These are phyloP conservation scores for Lateolabrax maculatus DNA, from an alignment of 2,797 vertebrate genomes.

Conservation along the genomic window DNA sequence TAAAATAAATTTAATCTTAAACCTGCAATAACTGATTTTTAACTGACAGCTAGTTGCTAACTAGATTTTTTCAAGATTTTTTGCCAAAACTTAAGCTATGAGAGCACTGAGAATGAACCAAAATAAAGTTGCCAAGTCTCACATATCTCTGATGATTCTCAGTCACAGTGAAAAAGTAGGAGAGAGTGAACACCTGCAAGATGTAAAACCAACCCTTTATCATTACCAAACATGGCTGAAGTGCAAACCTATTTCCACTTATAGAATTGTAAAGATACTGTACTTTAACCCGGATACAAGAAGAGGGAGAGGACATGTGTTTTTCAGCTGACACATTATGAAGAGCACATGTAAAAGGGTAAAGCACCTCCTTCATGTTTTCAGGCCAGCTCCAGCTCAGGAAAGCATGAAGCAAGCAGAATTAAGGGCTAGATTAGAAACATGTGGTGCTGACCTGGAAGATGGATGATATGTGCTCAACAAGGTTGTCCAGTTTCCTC, in stretches of 20 bases:
- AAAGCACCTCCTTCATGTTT: constrained; percentile 52
- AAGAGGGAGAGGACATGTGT: constrained; percentile 29
- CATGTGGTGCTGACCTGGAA: constrained; percentile 78
- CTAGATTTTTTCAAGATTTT: too few relatives aligned
- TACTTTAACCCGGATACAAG: constrained; percentile 5
- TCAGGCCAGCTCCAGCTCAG: constrained; percentile 43
- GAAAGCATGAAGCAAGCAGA: constrained; percentile 76
- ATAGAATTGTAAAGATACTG: constrained; percentile 35
- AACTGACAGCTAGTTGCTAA: too few relatives aligned
- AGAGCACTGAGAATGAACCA: not conserved
- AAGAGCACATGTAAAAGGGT: constrained; percentile 61
- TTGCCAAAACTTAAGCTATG: not conserved
- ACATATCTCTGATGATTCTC: not conserved
- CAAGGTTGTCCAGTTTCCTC: constrained; percentile 66
- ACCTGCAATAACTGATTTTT: too few relatives aligned
- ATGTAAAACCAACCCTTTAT: constrained; percentile 11
- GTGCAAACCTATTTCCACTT: constrained; percentile 25
- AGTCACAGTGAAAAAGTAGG: not conserved
- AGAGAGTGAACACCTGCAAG: constrained; percentile 12
- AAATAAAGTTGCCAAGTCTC: too few relatives aligned
- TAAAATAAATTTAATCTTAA: not conserved
- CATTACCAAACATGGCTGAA: constrained; percentile 15
- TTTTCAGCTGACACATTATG: constrained; percentile 60
- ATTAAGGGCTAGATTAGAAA: constrained; percentile 77
- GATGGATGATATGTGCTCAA: constrained; percentile 65